Percentiles rank a stretch among this genome's conserved stretches.
phyloP scores from a whole-genome alignment of 2,113 vertebrate genomes.

The Drymodes brunneopygia region DNA sequence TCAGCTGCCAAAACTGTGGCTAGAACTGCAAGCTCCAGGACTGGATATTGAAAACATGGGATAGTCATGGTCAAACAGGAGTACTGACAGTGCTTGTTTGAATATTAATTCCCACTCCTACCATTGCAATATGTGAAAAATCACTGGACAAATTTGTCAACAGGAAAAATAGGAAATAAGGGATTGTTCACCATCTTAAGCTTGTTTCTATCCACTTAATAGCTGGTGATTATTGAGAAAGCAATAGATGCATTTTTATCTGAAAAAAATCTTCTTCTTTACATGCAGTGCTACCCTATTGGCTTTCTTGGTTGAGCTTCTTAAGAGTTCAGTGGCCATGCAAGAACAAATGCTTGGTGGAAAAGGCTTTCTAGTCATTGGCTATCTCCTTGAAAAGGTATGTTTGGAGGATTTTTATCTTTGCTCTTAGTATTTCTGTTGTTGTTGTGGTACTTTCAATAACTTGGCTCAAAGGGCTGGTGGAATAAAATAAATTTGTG shows the following conservation, averaged over 20 bases:
- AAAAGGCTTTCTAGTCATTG: slow-evolving; percentile 96
- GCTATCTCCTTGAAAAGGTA: slow-evolving; percentile 97
- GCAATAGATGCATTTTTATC: neutral
- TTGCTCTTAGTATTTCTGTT: neutral
- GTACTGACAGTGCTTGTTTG: neutral
- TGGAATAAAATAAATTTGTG: neutral
- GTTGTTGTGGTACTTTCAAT: neutral
- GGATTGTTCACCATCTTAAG: neutral
- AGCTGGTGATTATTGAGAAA: neutral
- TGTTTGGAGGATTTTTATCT: neutral
- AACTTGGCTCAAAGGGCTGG: neutral
- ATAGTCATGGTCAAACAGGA: neutral
- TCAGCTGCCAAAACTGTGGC: neutral
- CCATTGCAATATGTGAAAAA: neutral
- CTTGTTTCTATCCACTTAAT: neutral
- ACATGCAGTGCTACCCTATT: slow-evolving; percentile 87
- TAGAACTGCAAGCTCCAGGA: neutral
- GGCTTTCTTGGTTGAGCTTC: slow-evolving; percentile 91
- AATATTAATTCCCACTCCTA: neutral
- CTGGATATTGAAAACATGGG: neutral
- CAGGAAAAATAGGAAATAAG: neutral
- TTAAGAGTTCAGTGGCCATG: slow-evolving; percentile 98
- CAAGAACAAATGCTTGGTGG: slow-evolving; percentile 97
- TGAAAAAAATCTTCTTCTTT: slow-evolving; percentile 58
- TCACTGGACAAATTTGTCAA: neutral